A percentile compares a stretch with the other conserved stretches of the same genome.
Conservation (phyloP, 2,113 vertebrate species). For the Ivindomyrus marchei region DNA sequence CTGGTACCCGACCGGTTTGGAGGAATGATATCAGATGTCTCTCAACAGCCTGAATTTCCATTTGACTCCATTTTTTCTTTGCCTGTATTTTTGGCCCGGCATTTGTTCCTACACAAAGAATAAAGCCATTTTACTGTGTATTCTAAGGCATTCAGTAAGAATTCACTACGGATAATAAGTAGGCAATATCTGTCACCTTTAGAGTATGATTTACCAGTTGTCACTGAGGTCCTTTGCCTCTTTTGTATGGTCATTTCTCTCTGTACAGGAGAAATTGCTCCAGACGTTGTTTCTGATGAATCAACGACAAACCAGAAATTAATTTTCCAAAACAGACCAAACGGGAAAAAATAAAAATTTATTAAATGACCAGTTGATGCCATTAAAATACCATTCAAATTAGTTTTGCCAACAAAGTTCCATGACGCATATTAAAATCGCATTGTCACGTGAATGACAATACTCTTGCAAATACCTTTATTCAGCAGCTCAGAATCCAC, state of each 20-base stretch:
- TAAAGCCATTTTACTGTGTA: not conserved
- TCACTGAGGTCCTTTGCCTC: not conserved
- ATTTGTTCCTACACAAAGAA: not conserved
- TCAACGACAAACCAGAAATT: not conserved
- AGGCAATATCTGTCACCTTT: not conserved
- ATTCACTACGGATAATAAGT: not conserved
- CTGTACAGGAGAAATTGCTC: not conserved
- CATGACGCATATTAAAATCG: not conserved
- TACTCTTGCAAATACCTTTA: not conserved
- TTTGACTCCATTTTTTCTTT: not conserved
- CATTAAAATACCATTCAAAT: not conserved
- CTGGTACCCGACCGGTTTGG: not conserved
- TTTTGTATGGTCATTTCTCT: not conserved
- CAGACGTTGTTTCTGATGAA: not conserved
- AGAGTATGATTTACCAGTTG: not conserved
- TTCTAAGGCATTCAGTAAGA: not conserved
- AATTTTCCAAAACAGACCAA: not conserved
- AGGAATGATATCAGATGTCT: not conserved
- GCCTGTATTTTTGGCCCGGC: not conserved
- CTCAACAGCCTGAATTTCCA: not conserved
- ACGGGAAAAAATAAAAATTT: not conserved
- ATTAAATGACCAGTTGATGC: not conserved
- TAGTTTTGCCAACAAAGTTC: not conserved
- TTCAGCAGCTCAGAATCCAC: not conserved
- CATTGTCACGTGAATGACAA: not conserved